phyloP scores from a whole-genome alignment of 2,797 vertebrate species.

The Tenualosa thibaudeaui region DNA sequence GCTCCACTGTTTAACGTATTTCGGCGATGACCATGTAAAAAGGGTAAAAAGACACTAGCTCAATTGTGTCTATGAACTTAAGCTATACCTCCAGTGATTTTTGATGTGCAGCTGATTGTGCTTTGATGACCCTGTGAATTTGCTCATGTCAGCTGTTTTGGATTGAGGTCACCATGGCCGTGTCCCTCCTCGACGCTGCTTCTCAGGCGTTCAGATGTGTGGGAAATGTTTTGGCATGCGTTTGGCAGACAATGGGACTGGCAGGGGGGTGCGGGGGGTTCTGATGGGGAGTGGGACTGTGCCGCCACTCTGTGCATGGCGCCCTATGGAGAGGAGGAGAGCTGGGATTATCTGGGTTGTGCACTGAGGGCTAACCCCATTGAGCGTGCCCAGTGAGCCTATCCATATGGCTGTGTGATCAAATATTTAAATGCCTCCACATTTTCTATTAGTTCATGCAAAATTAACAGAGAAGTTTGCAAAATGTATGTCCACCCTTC shows the following conservation, averaged over 20 bases:
- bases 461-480: conserved; percentile 3
- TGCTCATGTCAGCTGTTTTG: not conserved
- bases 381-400: conserved; percentile 35
- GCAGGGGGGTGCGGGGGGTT: not conserved
- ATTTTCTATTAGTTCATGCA: conserved; percentile 52
- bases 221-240: conserved; percentile 17
- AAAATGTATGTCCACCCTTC: conserved; percentile 18
- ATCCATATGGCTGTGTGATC: conserved; percentile 58
- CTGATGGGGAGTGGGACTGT: not conserved
- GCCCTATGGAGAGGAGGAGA: conserved; percentile 41
- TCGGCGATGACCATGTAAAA: not conserved
- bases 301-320: conserved; percentile 25
- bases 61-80: not conserved
- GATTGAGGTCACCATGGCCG: conserved; percentile 3
- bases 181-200: not conserved
- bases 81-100: not conserved
- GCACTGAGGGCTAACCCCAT: conserved; percentile 39
- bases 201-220: conserved; percentile 13
- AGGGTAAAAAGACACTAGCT: not conserved
- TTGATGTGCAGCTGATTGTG: not conserved
- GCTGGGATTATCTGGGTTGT: conserved; percentile 41
- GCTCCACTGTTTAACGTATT: not conserved
- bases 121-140: not conserved
- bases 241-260: not conserved
- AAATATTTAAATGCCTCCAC: conserved; percentile 56